phyloP scores from a whole-genome alignment of 2,113 vertebrate species.

The Pluvialis apricaria region DNA sequence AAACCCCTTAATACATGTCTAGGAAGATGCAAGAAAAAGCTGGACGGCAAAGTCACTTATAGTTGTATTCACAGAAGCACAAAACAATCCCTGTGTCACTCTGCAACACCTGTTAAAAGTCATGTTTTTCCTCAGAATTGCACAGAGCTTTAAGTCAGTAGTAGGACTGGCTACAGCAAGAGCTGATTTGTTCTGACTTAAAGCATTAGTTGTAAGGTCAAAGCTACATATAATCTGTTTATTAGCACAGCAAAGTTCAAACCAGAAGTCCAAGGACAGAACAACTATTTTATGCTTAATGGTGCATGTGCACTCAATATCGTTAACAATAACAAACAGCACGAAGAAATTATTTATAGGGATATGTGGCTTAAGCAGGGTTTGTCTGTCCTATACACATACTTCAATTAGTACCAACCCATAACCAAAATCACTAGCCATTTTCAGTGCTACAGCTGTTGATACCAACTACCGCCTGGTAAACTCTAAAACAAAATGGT shows the following conservation, averaged over 20 bases:
- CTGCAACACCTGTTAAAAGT: not conserved
- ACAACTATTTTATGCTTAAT: not conserved
- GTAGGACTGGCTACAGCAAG: not conserved
- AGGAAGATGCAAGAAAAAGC: not conserved
- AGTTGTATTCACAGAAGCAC: not conserved
- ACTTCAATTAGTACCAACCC: not conserved
- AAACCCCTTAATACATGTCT: not conserved
- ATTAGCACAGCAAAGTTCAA: not conserved
- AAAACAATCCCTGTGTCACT: not conserved
- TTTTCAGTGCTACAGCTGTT: not conserved
- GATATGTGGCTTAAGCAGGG: not conserved
- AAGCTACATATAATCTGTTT: not conserved
- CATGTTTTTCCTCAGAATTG: not conserved
- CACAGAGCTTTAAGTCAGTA: not conserved
- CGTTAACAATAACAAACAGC: no score
- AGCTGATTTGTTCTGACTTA: not conserved
- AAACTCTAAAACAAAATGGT: not conserved
- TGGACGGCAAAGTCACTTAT: not conserved
- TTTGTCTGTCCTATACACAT: not conserved
- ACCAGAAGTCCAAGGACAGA: not conserved
- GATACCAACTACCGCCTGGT: not conserved
- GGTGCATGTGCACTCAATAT: rapidly evolving
- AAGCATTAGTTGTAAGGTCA: not conserved
- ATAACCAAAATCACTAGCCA: no score
- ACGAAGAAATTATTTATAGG: not conserved